These are phyloP conservation scores for Strigops habroptila DNA, from an alignment of 2,113 vertebrate genomes.

Conservation along the genomic window DNA sequence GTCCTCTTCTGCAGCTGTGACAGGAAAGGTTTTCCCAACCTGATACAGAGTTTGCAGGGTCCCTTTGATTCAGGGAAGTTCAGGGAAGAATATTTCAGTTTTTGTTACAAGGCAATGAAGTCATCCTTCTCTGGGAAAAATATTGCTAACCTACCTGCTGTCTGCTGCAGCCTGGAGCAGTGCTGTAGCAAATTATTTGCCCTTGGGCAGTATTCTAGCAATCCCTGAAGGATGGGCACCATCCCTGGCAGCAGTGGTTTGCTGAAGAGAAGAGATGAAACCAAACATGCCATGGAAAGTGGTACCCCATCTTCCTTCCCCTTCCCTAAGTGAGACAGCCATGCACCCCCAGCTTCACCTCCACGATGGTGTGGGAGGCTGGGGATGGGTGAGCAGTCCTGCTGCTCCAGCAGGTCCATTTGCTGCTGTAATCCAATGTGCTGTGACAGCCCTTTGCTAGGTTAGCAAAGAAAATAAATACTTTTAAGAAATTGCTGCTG, in stretches of 20 bases:
- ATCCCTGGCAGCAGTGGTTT: background rate
- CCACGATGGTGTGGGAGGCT: background rate
- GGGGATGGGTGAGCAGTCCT: fast-evolving
- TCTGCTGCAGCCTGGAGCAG: background rate
- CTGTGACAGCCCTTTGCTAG: background rate
- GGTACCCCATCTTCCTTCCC: background rate
- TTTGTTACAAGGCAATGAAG: background rate
- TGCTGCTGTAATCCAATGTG: background rate
- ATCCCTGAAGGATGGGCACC: background rate
- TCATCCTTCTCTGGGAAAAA: background rate
- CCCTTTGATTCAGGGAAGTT: background rate
- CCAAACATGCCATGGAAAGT: background rate
- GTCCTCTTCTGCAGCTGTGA: background rate
- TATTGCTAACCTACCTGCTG: background rate
- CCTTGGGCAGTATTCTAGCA: background rate
- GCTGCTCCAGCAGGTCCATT: background rate
- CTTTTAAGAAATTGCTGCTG: constrained; percentile 6
- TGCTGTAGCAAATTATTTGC: background rate
- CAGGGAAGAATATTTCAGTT: background rate
- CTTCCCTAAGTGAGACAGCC: background rate
- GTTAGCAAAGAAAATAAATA: constrained; percentile 17
- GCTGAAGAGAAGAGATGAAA: background rate
- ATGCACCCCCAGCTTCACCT: fast-evolving
- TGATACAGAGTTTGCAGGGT: background rate
- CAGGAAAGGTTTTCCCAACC: background rate